phyloP scores from a whole-genome alignment of 2,888 invertebrate genomes.

The Hartigia nigra region DNA sequence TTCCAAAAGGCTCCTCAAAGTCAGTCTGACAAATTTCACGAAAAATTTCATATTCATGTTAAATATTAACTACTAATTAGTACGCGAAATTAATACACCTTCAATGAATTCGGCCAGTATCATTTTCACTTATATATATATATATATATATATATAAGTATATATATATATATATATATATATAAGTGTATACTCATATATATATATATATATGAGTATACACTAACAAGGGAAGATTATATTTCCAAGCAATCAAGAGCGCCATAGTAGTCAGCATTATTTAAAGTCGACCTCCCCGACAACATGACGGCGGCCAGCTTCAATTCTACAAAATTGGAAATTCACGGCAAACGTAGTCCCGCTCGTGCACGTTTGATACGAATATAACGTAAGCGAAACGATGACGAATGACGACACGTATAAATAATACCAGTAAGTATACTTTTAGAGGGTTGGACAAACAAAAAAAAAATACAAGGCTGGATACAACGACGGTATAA shows the following conservation, averaged over 20 bases:
- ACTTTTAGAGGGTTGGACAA: neutral
- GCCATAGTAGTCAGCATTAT: neutral
- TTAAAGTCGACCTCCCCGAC: neutral
- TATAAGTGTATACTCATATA: no score
- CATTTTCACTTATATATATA: no score
- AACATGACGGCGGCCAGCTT: neutral
- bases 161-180: no score
- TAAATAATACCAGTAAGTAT: neutral
- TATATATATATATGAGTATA: no score
- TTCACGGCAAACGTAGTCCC: neutral
- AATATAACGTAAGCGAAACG: neutral
- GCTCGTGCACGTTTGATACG: neutral
- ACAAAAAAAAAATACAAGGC: neutral
- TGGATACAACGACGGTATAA: neutral
- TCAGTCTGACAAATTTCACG: neutral
- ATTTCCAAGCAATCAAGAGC: neutral
- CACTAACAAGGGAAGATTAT: neutral
- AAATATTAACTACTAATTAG: neutral
- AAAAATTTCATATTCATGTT: no score
- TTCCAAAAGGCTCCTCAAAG: neutral
- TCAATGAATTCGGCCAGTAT: neutral
- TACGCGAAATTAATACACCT: neutral
- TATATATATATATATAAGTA: no score
- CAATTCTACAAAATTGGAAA: neutral
- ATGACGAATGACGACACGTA: neutral